Evolutionary conservation across 2,888 invertebrate genomes (phyloP).

Genomic region (Drosophila antonietae): DNA sequence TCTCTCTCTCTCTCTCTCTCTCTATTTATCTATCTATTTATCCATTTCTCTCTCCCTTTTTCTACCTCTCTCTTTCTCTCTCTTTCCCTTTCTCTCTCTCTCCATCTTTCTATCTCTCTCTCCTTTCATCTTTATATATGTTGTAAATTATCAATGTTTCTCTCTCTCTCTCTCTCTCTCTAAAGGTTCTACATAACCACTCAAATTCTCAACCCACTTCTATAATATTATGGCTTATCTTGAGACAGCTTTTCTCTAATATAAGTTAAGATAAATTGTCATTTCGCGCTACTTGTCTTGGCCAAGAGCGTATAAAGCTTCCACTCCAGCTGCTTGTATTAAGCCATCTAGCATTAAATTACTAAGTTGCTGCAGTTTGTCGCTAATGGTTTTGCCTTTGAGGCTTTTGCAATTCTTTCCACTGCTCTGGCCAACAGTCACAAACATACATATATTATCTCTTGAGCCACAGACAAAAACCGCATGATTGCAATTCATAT

Average conservation of each 20-base stretch:
- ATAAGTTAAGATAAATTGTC: background rate
- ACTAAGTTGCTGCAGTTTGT: background rate
- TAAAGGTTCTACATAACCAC: background rate
- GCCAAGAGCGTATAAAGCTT: background rate
- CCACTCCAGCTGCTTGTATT: background rate
- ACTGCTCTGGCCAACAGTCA: conserved; percentile 15
- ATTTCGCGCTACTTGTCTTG: background rate
- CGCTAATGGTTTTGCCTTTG: conserved; percentile 4
- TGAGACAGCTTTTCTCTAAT: background rate
- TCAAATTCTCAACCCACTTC: background rate
- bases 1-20: no score
- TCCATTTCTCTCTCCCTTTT: no score
- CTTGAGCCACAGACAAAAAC: conserved; percentile 35
- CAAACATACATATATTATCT: conserved; percentile 12
- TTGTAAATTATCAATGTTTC: no score
- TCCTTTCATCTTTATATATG: no score
- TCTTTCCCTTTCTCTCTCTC: no score
- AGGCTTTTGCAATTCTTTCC: conserved; percentile 8
- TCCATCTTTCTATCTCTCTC: no score
- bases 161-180: no score
- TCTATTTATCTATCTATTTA: no score
- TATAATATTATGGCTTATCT: background rate
- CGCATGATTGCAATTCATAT: conserved; percentile 35
- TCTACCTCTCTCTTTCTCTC: no score
- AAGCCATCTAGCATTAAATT: conserved; percentile 2